Conservation (phyloP, 2,113 vertebrate genomes). For the Megaceryle torquata region DNA sequence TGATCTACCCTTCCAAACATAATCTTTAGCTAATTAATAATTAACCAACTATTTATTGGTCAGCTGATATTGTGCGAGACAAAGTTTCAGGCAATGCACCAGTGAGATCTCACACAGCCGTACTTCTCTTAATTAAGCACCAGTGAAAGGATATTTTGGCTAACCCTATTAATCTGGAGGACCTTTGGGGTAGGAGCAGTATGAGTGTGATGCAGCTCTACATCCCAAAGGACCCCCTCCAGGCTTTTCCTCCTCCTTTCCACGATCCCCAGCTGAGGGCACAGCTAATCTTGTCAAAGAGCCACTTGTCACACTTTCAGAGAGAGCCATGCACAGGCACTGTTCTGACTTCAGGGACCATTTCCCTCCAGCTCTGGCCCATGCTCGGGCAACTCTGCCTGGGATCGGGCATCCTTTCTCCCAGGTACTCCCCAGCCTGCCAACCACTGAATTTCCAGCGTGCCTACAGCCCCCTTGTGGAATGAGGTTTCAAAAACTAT, state of each 20-base stretch:
- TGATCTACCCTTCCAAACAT: constrained; percentile 33
- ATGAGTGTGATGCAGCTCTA: fast-evolving
- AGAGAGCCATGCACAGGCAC: fast-evolving
- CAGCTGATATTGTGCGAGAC: constrained; percentile 17
- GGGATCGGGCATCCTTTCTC: not conserved
- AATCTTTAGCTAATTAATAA: constrained; percentile 54
- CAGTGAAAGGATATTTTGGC: not conserved
- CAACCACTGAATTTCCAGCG: not conserved
- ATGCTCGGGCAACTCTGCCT: fast-evolving
- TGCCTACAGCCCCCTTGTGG: constrained; percentile 79
- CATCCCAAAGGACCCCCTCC: not conserved
- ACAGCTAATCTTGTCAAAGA: not conserved
- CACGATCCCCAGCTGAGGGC: not conserved
- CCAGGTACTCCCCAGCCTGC: not conserved
- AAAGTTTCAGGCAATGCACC: not conserved
- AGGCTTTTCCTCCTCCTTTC: not conserved
- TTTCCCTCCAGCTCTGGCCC: not conserved
- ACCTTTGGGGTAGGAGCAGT: not conserved
- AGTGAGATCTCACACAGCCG: not conserved
- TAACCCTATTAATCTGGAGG: not conserved
- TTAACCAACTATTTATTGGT: constrained; percentile 53
- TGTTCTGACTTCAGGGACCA: not conserved
- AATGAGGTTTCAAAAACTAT: constrained; percentile 60
- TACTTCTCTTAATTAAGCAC: not conserved
- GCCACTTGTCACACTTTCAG: not conserved